Evolutionary conservation across 1,140 invertebrate genomes (phyloP).

Genomic region (Mactra quadrangularis): DNA sequence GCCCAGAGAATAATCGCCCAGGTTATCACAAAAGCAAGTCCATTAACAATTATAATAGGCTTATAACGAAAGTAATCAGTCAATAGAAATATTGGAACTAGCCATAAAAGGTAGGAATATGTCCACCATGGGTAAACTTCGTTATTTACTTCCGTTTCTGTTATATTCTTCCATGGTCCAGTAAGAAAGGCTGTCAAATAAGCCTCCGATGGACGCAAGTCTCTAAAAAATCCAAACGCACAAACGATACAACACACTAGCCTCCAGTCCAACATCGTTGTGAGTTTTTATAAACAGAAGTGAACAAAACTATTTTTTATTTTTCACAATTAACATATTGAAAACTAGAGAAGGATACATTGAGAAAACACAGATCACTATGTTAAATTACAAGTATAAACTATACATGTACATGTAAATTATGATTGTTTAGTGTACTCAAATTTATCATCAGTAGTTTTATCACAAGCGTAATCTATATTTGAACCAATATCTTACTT

Average conservation of each 20-base stretch:
- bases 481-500: too few relatives aligned
- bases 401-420: too few relatives aligned
- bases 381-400: too few relatives aligned
- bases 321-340: too few relatives aligned
- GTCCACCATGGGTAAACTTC: slow-evolving; percentile 93
- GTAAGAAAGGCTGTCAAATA: slow-evolving; percentile 91
- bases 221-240: slow-evolving; percentile 91
- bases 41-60: slow-evolving; percentile 91
- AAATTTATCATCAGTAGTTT: too few relatives aligned
- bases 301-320: too few relatives aligned
- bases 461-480: too few relatives aligned
- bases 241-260: slow-evolving; percentile 87
- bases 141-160: slow-evolving; percentile 88
- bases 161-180: slow-evolving; percentile 89
- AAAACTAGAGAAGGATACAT: too few relatives aligned
- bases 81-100: slow-evolving; percentile 91
- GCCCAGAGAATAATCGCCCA: slow-evolving; percentile 90
- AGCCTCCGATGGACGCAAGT: slow-evolving; percentile 92
- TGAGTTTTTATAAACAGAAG: too few relatives aligned
- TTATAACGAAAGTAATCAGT: slow-evolving; percentile 95
- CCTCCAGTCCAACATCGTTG: slow-evolving; percentile 59
- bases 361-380: too few relatives aligned
- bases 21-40: slow-evolving; percentile 87
- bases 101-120: slow-evolving; percentile 89
- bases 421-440: too few relatives aligned